These are phyloP conservation scores for Lampropteryx suffumata DNA, from an alignment of 2,888 invertebrate species.

Conservation along the genomic window DNA sequence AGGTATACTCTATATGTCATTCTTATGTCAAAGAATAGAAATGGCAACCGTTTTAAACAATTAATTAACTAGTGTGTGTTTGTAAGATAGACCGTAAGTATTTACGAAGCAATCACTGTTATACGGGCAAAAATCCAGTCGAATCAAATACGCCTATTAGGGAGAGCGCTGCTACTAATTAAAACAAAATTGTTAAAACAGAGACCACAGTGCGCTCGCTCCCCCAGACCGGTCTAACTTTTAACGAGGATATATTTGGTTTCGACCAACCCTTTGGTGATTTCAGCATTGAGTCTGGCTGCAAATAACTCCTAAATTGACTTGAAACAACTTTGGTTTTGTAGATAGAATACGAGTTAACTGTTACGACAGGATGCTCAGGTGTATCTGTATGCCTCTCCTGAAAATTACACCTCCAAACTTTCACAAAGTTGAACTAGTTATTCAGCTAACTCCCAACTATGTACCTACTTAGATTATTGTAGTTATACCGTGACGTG, in stretches of 20 bases:
- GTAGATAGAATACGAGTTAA: constrained; percentile 60
- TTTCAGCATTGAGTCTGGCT: constrained; percentile 78
- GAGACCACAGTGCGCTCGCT: constrained; percentile 50
- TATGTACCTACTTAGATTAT: constrained; percentile 27
- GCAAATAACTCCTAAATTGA: constrained; percentile 81
- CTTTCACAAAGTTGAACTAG: constrained; percentile 24
- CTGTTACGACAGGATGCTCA: constrained; percentile 33
- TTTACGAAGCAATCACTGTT: constrained; percentile 12
- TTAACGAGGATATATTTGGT: constrained; percentile 83
- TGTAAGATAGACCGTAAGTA: no score
- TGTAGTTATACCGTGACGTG: constrained; percentile 9
- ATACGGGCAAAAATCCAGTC: constrained; percentile 47
- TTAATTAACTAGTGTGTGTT: no score
- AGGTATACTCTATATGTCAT: no score
- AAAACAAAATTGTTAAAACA: constrained; percentile 82
- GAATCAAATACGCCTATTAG: constrained; percentile 71
- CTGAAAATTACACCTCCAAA: constrained; percentile 31
- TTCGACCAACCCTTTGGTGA: constrained; percentile 80
- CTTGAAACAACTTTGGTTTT: constrained; percentile 75
- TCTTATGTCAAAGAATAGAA: no score
- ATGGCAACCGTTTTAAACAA: no score
- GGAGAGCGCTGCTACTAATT: constrained; percentile 74
- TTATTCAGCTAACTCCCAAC: constrained; percentile 24
- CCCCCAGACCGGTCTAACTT: constrained; percentile 71
- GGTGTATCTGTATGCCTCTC: constrained; percentile 33